Evolutionary conservation across 2,888 invertebrate species (phyloP), one percentile per base, ranked within the genome.

Genomic region (Tridacna crocea): DNA sequence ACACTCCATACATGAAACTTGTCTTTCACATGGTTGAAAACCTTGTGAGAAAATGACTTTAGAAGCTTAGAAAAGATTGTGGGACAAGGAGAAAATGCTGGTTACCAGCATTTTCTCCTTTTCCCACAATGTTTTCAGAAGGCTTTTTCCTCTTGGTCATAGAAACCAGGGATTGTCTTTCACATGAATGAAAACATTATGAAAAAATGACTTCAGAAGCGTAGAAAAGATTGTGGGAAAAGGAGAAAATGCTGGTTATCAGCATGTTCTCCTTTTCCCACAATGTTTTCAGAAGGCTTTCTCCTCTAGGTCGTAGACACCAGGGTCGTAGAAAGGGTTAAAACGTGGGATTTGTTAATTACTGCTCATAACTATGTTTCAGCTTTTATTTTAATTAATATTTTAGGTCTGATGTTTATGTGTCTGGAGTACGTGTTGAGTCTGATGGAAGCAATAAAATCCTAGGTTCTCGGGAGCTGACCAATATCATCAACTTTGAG

Each of bases 391-490:
- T 26, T 63, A n/a, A n/a, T 36, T 36, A 4, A 8, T n/a, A 2
- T 70, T 70, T 17, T 73, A 92, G 92, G 87, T 88, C 91, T 70
- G 91, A 91, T 82, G 90, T 92, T 27, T 88, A 85, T 74, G 65
- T 91, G 13, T 83, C 90, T 66, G 91, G 88, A 22, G 83, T 90
- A 22, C 68, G 80, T 26, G 66, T 65, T 22, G 51, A 61, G 47
- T 27, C 24, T n/a, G 60, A 55, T 48, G 75, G 72, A 8, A 12
- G n/a, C 22, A 65, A 47, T 55, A 22, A 0, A 2, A 78, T 85
- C 11, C 63, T 87, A 12, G 46, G 76, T 12, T 73, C 72, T 19
- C 60, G 48, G 0, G 80, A 79, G 51, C 51, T 83, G n/a, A 72
- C 24, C 27, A 84, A 83, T 60, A 83, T 85, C 24, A 77, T 85